Percentiles rank a stretch among this genome's conserved stretches.
These are phyloP conservation scores for Spermophilus dauricus DNA, from an alignment of 2,113 vertebrate genomes.

Conservation along the genomic window DNA sequence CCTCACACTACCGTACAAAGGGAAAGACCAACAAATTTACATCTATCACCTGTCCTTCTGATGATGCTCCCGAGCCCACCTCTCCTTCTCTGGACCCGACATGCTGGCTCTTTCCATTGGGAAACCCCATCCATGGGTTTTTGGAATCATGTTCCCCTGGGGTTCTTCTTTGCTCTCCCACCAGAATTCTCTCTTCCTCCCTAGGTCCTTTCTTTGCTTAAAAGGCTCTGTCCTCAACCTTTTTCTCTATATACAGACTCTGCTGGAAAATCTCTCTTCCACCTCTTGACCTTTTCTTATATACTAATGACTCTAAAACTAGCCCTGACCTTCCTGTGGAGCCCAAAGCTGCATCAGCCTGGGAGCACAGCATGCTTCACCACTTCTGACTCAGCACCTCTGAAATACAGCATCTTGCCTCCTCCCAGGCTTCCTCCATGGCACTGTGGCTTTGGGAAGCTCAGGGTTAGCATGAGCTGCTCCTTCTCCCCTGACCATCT, in stretches of 20 bases:
- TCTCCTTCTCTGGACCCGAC: not conserved
- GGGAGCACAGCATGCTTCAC: not conserved
- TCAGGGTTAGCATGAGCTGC: not conserved
- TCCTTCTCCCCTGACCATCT: not conserved
- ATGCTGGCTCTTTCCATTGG: not conserved
- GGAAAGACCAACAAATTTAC: not conserved
- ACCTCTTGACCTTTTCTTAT: constrained; percentile 24
- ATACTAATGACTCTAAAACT: not conserved
- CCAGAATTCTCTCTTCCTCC: not conserved
- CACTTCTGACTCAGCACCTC: not conserved
- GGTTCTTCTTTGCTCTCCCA: not conserved
- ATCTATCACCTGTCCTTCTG: not conserved
- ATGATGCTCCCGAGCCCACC: not conserved
- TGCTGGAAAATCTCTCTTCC: not conserved
- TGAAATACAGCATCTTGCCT: not conserved
- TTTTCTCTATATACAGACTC: not conserved
- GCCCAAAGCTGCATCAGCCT: not conserved
- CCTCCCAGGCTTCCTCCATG: not conserved
- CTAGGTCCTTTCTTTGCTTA: constrained; percentile 6
- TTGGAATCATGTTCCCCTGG: not conserved
- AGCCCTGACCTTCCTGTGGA: not conserved
- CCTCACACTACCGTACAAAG: not conserved
- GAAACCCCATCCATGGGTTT: not conserved
- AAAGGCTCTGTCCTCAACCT: not conserved
- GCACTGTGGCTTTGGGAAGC: not conserved